These are phyloP conservation scores for Philopotamus ludificatus DNA, from an alignment of 1,140 invertebrate genomes.

Conservation along the genomic window DNA sequence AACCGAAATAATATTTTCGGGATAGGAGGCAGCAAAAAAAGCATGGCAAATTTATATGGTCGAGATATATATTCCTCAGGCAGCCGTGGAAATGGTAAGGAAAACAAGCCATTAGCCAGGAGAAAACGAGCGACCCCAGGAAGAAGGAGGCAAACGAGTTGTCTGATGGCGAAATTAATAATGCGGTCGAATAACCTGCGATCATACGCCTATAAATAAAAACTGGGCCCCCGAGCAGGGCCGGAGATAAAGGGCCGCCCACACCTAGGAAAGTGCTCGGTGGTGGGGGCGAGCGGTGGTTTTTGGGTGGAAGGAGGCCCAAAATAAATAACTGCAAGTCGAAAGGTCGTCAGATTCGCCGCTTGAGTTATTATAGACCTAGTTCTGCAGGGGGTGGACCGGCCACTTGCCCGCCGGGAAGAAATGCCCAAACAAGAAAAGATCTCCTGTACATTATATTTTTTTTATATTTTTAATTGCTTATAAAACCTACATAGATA, in stretches of 20 bases:
- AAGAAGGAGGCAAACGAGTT: constrained; percentile 38
- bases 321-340: constrained; percentile 41
- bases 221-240: constrained; percentile 34
- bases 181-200: constrained; percentile 42
- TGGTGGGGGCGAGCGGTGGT: neutral
- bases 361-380: constrained; percentile 40
- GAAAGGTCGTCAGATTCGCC: constrained; percentile 41
- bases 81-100: constrained; percentile 17
- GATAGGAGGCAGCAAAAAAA: no score
- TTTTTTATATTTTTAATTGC: no score
- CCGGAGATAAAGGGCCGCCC: constrained; percentile 30
- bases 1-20: no score
- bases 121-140: constrained; percentile 11
- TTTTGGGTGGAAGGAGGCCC: constrained; percentile 24
- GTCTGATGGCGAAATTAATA: constrained; percentile 41
- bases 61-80: neutral
- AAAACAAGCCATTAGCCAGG: constrained; percentile 40
- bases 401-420: neutral
- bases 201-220: constrained; percentile 42
- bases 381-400: constrained; percentile 20
- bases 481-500: no score
- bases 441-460: no score
- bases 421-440: constrained; percentile 2
- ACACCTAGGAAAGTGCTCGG: constrained; percentile 20
- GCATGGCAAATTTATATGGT: constrained; percentile 2